Base-by-base conservation (phyloP, 2,113 vertebrate genomes). In the Labeo rohita region DNA sequence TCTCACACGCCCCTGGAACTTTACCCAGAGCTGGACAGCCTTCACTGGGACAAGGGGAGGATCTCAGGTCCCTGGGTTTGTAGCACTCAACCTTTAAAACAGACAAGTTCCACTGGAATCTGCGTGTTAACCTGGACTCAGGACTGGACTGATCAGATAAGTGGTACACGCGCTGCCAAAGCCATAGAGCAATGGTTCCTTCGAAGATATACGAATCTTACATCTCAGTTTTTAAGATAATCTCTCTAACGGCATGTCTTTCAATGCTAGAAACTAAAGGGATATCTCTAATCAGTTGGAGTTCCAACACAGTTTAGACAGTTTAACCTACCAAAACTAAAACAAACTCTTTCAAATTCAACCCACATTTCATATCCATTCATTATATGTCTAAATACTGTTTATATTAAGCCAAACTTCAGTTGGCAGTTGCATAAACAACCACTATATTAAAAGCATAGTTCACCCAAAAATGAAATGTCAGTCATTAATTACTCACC, bases 11-110 rank as follows among this genome's bases (percentile, higher is more conserved):
- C 82, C 86, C 91, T 56, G 91, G 90, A 84, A 80, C 88, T 84
- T 90, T 91, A 85, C 90, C 90, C 54, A 87, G 89, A 70, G 82
- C 82, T 77, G 90, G 87, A 85, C 89, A 88, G 9, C 56, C 76
- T 9, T 80, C 80, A 9, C 36, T 80, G n/a, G 84, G 61, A 68
- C 34, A 78, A 13, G 79, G 52, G 68, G 56, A 36, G 45, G 39
- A 75, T 87, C 81, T 75, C 89, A 89, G 84, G 88, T 65, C 78
- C 88, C 45, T 77, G 74, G 54, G 76, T 28, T 85, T 88, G 76
- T 89, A 88, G 86, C 87, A 80, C 56, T 47, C 66, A 65, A 81
- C 56, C 49, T 28, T 63, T 59, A 73, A 59, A 68, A 65, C 10
- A 36, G 52, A 79, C 36, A 68, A 59, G 50, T 39, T 78, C 50